Conservation (phyloP, 2,797 vertebrate species). For the Steatocranus sp. region DNA sequence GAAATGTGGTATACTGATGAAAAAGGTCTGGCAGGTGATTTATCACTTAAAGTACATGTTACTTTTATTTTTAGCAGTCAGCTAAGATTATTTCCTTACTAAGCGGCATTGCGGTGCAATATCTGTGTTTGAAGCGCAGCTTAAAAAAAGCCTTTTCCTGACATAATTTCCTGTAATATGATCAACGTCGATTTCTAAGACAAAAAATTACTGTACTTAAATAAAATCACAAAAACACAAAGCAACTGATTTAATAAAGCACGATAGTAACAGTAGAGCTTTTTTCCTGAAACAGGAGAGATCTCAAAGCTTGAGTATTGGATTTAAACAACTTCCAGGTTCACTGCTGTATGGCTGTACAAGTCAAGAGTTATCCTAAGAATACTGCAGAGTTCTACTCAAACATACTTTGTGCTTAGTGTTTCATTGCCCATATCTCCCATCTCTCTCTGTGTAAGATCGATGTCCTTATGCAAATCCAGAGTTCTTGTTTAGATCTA, state of each 20-base stretch:
- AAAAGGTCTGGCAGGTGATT: background rate
- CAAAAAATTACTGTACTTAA: background rate
- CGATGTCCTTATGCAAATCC: conserved; percentile 68
- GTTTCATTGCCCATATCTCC: conserved; percentile 52
- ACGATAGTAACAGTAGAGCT: background rate
- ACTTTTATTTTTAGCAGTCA: background rate
- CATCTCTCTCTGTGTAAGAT: conserved; percentile 56
- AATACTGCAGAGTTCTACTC: conserved; percentile 45
- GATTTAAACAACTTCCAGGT: conserved; percentile 10
- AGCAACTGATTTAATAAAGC: background rate
- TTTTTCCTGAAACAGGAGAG: background rate
- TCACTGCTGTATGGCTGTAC: conserved; percentile 12
- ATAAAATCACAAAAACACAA: background rate
- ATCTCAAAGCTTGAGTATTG: background rate
- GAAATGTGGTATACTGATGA: background rate
- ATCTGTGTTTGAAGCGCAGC: conserved; percentile 34
- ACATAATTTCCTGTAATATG: conserved; percentile 52
- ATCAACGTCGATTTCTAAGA: conserved; percentile 31
- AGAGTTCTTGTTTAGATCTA: conserved; percentile 62
- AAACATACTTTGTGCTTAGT: conserved; percentile 51
- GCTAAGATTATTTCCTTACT: background rate
- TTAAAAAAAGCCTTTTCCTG: conserved; percentile 40
- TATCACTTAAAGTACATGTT: background rate
- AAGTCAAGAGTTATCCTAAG: conserved; percentile 33
- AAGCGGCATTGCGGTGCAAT: background rate